phyloP scores from a whole-genome alignment of 2,113 vertebrate genomes.

The Amia ocellicauda region DNA sequence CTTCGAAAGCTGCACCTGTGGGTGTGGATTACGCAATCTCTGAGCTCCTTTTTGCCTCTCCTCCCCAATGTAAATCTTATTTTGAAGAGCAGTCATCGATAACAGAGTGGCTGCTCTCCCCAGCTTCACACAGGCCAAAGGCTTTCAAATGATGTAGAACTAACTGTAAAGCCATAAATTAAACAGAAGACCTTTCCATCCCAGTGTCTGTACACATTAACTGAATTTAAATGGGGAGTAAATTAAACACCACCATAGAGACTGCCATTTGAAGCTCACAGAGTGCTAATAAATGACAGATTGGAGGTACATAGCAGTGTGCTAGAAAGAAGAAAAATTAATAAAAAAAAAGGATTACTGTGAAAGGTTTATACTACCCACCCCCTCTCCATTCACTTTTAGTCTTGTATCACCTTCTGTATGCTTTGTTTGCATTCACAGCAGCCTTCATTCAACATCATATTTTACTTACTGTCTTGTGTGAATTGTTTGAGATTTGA shows the following conservation, averaged over 20 bases:
- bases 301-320: background rate
- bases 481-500: too few species aligned
- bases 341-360: too few species aligned
- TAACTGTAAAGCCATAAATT: background rate
- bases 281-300: slow-evolving; percentile 4
- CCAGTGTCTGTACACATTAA: background rate
- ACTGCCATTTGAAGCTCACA: background rate
- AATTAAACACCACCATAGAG: background rate
- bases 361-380: too few species aligned
- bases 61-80: background rate
- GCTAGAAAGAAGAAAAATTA: too few species aligned
- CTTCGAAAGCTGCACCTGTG: too few species aligned
- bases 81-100: background rate
- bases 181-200: background rate
- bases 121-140: background rate
- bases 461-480: too few species aligned
- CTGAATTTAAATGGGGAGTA: background rate
- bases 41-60: background rate
- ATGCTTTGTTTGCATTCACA: too few species aligned
- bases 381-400: too few species aligned
- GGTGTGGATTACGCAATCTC: background rate
- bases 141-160: background rate
- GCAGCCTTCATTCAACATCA: too few species aligned
- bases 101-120: background rate
- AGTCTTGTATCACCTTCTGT: too few species aligned